A percentile compares a stretch with the other conserved stretches of the same genome.
Evolutionary conservation across 2,113 vertebrate genomes (phyloP).

Genomic region (Marcusenius ussheri): DNA sequence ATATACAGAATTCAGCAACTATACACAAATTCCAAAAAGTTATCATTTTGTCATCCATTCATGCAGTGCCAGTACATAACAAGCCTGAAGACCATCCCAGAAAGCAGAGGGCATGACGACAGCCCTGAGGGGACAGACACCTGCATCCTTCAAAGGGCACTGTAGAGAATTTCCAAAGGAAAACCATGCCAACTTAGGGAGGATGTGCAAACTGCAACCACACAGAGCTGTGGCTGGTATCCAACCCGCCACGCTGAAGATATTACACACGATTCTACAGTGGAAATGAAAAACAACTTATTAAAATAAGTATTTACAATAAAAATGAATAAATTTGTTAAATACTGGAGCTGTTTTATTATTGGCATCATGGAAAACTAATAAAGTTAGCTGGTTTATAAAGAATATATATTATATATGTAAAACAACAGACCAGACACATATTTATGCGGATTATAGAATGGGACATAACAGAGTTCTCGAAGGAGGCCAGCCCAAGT

Average conservation of each 20-base stretch:
- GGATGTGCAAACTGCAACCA: neutral
- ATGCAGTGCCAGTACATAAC: neutral
- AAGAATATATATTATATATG: neutral
- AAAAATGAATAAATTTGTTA: neutral
- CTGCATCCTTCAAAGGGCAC: neutral
- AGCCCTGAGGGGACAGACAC: neutral
- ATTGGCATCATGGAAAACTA: neutral
- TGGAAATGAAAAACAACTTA: neutral
- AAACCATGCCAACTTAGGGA: neutral
- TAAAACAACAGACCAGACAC: neutral
- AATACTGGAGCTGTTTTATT: neutral
- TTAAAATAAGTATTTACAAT: neutral
- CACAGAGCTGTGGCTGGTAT: neutral
- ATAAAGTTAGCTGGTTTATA: neutral
- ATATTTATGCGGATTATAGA: neutral
- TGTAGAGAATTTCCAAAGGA: neutral
- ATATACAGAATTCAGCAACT: neutral
- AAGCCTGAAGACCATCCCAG: neutral
- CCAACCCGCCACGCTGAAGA: neutral
- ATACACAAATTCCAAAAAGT: neutral
- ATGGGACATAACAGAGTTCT: neutral
- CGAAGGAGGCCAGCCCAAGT: neutral
- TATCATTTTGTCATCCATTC: neutral
- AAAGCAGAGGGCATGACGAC: neutral
- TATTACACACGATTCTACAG: neutral